Conservation (phyloP, 2,888 invertebrate genomes). For the Apodemia zela region DNA sequence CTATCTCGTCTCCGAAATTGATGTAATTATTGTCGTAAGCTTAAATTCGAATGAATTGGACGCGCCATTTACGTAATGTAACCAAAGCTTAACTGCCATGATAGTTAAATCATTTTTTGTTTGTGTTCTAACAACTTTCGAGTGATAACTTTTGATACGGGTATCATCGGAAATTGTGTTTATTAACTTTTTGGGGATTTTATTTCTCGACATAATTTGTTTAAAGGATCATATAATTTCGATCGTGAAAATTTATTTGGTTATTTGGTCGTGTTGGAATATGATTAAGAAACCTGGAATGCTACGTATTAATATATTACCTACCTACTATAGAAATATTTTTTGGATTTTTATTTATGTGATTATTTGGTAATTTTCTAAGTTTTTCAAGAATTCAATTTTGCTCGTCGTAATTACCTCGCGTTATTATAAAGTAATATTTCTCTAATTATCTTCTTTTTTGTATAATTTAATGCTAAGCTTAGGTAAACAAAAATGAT, state of each 20-base stretch:
- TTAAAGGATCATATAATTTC: background rate
- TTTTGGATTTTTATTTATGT: too few relatives aligned
- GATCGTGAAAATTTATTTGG: background rate
- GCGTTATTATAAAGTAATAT: too few relatives aligned
- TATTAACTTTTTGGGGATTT: conserved; percentile 1
- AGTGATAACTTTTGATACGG: conserved; percentile 3
- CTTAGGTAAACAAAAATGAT: background rate
- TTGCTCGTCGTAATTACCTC: too few relatives aligned
- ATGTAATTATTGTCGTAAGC: conserved; percentile 56
- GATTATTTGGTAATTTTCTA: too few relatives aligned
- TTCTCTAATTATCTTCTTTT: too few relatives aligned
- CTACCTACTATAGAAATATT: too few relatives aligned
- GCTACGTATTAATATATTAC: too few relatives aligned
- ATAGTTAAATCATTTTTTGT: conserved; percentile 1
- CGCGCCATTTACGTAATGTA: conserved; percentile 1
- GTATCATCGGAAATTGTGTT: conserved; percentile 6
- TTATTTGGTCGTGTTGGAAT: background rate
- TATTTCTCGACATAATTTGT: background rate
- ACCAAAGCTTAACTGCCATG: conserved; percentile 1
- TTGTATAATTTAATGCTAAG: too few relatives aligned
- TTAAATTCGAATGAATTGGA: conserved; percentile 1
- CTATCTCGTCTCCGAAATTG: conserved; percentile 55
- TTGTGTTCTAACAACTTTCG: background rate
- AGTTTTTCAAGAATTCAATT: too few relatives aligned
- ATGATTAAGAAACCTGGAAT: background rate